Conservation (phyloP, 2,888 invertebrate genomes). For the Hydraecia micacea region DNA sequence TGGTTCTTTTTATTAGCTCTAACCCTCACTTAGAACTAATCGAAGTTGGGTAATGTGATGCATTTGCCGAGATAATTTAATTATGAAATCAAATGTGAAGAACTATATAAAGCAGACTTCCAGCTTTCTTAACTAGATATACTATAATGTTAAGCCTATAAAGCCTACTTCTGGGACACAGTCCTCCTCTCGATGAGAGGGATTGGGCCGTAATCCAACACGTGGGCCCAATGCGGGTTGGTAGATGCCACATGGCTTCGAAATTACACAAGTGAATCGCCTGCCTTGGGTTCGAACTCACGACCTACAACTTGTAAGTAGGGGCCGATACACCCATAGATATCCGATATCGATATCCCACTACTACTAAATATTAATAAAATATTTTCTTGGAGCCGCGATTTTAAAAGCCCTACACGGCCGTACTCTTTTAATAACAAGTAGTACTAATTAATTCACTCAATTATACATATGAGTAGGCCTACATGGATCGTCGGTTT, state of each 20-base stretch:
- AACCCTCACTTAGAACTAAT: constrained; percentile 8
- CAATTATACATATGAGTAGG: neutral
- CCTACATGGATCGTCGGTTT: neutral
- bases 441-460: constrained; percentile 14
- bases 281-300: no score
- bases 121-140: neutral
- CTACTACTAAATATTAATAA: neutral
- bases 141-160: no score
- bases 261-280: neutral
- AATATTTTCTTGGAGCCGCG: neutral
- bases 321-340: no score
- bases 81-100: constrained; percentile 3
- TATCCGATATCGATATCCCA: neutral
- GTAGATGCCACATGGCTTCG: neutral
- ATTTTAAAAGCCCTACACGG: constrained; percentile 18
- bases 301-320: no score
- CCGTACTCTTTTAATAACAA: constrained; percentile 2
- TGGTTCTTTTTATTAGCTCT: constrained; percentile 32
- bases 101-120: neutral
- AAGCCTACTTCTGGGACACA: no score
- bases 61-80: constrained; percentile 24
- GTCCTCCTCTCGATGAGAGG: no score
- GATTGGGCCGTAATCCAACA: neutral
- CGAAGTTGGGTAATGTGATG: constrained; percentile 23
- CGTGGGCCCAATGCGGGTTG: neutral